These are phyloP conservation scores for Alsophila aescularia DNA, from an alignment of 2,888 invertebrate species.

Conservation along the genomic window DNA sequence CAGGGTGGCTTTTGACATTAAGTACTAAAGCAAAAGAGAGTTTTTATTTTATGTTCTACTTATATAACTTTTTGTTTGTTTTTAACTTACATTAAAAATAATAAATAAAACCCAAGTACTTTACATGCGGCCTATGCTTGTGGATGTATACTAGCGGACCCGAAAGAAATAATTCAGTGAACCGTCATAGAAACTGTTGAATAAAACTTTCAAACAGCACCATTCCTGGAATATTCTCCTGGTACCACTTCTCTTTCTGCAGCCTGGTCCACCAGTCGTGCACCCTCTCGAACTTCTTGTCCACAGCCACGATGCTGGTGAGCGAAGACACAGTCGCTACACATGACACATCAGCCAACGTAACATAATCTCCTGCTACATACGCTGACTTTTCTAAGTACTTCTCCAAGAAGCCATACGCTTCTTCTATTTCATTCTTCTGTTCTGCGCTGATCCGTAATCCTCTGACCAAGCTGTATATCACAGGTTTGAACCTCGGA, in stretches of 20 bases:
- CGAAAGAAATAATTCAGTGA: not conserved
- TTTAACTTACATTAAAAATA: no score
- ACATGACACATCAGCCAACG: slow-evolving; percentile 58
- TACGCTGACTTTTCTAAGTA: slow-evolving; percentile 45
- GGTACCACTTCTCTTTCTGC: slow-evolving; percentile 50
- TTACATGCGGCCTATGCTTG: no score
- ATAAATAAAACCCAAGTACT: no score
- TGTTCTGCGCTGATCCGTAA: slow-evolving; percentile 38
- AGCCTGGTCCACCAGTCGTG: slow-evolving; percentile 48
- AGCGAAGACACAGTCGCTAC: slow-evolving; percentile 53
- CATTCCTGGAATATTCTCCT: slow-evolving; percentile 48
- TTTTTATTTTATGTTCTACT: no score
- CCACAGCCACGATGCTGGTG: slow-evolving; percentile 45
- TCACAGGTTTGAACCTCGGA: slow-evolving; percentile 45
- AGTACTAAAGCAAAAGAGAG: no score
- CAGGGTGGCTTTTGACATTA: no score
- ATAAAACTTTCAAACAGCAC: slow-evolving; percentile 42
- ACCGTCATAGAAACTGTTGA: slow-evolving; percentile 36
- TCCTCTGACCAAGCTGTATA: slow-evolving; percentile 43
- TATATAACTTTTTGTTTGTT: no score
- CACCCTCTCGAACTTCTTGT: slow-evolving; percentile 41
- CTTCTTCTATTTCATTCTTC: slow-evolving; percentile 45
- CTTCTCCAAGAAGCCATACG: slow-evolving; percentile 52
- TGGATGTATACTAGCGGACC: no score
- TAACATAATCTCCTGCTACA: slow-evolving; percentile 48